A percentile compares a stretch with the other conserved stretches of the same genome.
Evolutionary conservation across 2,797 vertebrate genomes (phyloP).

Genomic region (Sebastes minor): DNA sequence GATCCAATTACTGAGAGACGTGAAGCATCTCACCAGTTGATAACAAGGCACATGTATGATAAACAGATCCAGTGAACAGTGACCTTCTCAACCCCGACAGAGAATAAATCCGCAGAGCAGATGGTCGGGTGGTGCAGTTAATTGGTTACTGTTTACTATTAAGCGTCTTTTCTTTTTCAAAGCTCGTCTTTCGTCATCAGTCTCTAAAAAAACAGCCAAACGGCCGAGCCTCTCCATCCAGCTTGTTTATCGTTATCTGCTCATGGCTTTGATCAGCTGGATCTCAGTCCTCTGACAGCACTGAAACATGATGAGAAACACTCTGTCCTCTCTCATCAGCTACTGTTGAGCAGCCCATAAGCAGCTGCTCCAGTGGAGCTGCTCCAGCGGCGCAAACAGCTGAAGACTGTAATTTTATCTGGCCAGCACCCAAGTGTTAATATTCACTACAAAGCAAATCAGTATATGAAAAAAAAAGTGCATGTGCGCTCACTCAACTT

Average conservation of each 20-base stretch:
- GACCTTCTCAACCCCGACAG: conserved; percentile 52
- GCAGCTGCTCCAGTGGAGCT: conserved; percentile 28
- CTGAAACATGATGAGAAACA: conserved; percentile 37
- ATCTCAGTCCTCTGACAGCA: conserved; percentile 39
- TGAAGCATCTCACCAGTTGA: conserved; percentile 69
- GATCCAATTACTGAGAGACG: conserved; percentile 72
- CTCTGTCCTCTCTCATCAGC: conserved; percentile 33
- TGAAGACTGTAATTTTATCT: conserved; percentile 27
- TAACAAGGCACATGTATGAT: conserved; percentile 65
- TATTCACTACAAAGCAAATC: conserved; percentile 10
- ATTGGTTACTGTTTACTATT: conserved; percentile 57
- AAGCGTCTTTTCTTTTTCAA: conserved; percentile 35
- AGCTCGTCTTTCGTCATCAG: conserved; percentile 28
- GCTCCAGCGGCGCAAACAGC: conserved; percentile 23
- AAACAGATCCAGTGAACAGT: conserved; percentile 66
- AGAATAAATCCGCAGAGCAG: conserved; percentile 46
- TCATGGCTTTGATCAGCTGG: conserved; percentile 56
- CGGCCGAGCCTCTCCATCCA: neutral
- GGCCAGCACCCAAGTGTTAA: conserved; percentile 27
- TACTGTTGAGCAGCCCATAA: conserved; percentile 35
- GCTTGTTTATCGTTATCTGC: conserved; percentile 45
- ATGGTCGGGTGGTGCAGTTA: conserved; percentile 58
- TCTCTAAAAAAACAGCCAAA: conserved; percentile 14
- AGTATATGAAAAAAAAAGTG: neutral
- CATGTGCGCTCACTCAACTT: conserved; percentile 9